Percentiles rank a stretch among this genome's conserved stretches.
phyloP scores from a whole-genome alignment of 2,797 vertebrate genomes.

The Channallabes apus region DNA sequence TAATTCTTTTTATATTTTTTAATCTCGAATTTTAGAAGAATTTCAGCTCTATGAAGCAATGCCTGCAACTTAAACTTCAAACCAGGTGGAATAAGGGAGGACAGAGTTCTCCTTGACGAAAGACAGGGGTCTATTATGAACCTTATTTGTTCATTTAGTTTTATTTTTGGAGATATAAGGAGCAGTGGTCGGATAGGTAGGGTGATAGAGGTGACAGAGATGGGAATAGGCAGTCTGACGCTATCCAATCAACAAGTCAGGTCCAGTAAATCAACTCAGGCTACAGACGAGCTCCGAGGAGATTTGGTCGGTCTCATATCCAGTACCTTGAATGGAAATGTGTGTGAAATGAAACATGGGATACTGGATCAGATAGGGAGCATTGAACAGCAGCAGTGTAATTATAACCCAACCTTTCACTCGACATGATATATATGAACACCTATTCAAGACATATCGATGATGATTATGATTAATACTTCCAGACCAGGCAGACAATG shows the following conservation, averaged over 20 bases:
- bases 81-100: neutral
- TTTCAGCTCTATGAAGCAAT: neutral
- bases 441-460: constrained; percentile 54
- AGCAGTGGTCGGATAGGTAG: neutral
- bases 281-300: constrained; percentile 18
- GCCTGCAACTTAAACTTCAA: neutral
- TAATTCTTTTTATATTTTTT: neutral
- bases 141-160: neutral
- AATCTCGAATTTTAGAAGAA: neutral
- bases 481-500: constrained; percentile 52
- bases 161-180: neutral
- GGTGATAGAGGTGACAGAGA: neutral
- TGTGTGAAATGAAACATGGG: constrained; percentile 53
- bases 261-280: constrained; percentile 34
- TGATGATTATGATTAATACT: constrained; percentile 62
- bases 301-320: constrained; percentile 18
- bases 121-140: constrained; percentile 24
- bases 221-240: constrained; percentile 10
- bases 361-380: constrained; percentile 59
- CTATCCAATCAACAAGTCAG: constrained; percentile 38
- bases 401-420: constrained; percentile 65
- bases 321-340: constrained; percentile 49
- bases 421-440: constrained; percentile 57
- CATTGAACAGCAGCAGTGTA: constrained; percentile 55
- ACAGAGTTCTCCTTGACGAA: constrained; percentile 9